A percentile compares a stretch with the other conserved stretches of the same genome.
Evolutionary conservation across 2,113 vertebrate genomes (phyloP).

Genomic region (Cygnus buccinator): DNA sequence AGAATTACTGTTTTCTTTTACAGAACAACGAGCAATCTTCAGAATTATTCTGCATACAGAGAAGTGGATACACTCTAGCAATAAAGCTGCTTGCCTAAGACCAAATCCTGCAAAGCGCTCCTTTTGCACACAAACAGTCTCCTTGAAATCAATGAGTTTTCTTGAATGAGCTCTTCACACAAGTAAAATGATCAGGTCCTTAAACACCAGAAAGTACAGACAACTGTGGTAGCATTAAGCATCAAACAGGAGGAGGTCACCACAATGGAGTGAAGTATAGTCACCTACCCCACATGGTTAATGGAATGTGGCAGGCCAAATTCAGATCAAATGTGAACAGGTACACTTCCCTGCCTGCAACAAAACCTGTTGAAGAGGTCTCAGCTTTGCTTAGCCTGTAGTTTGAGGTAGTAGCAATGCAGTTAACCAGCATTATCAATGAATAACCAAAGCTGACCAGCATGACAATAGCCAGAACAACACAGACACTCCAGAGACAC

Average conservation of each 20-base stretch:
- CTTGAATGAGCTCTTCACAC: conserved; percentile 50
- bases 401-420: not conserved
- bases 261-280: not conserved
- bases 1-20: conserved; percentile 26
- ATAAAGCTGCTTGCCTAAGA: conserved; percentile 33
- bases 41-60: not conserved
- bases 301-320: conserved; percentile 34
- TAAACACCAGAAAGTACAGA: conserved; percentile 8
- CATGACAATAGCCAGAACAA: not conserved
- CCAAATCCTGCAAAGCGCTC: conserved; percentile 33
- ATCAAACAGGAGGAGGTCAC: not conserved
- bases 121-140: conserved; percentile 38
- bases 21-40: conserved; percentile 8
- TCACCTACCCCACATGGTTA: conserved; percentile 12
- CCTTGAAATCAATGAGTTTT: conserved; percentile 53
- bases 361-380: not conserved
- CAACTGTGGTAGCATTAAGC: not conserved
- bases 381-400: not conserved
- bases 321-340: conserved; percentile 7
- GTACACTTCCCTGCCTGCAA: conserved; percentile 1
- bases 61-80: conserved; percentile 5
- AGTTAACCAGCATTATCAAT: not conserved
- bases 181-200: conserved; percentile 47
- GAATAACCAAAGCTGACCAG: not conserved
- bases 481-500: not conserved